A percentile compares a stretch with the other conserved stretches of the same genome.
Evolutionary conservation across 2,888 invertebrate genomes (phyloP).

Genomic region (Sylvicola fuscatus): DNA sequence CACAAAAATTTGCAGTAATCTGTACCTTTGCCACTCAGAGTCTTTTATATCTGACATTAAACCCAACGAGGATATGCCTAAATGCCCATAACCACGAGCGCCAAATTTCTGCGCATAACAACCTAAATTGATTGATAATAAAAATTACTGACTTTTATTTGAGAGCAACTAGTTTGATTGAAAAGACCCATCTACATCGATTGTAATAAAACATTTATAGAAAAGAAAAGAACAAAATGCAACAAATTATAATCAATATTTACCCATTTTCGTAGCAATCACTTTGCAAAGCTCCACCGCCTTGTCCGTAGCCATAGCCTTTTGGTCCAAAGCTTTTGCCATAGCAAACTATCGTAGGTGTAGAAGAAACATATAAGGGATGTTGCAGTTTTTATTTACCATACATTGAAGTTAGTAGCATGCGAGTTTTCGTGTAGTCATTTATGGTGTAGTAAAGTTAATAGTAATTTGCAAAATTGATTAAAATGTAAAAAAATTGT

Average conservation of each 20-base stretch:
- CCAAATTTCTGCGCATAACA: conserved; percentile 94
- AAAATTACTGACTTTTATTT: neutral
- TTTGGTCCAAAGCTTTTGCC: conserved; percentile 94
- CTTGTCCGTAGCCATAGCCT: conserved; percentile 94
- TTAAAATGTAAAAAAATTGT: no score
- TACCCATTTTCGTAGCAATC: conserved; percentile 72
- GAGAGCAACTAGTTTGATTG: neutral
- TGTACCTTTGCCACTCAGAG: conserved; percentile 50
- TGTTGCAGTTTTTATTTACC: no score
- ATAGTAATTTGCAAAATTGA: no score
- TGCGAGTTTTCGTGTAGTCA: no score
- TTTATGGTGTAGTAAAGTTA: no score
- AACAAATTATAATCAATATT: conserved; percentile 18
- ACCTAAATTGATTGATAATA: conserved; percentile 31
- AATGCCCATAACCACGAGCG: conserved; percentile 83
- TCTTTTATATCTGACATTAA: conserved; percentile 71
- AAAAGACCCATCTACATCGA: no score
- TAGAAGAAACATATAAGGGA: no score
- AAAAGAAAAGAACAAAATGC: no score
- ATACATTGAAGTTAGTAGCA: no score
- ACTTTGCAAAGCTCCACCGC: conserved; percentile 82
- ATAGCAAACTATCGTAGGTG: conserved; percentile 75
- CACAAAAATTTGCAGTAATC: no score
- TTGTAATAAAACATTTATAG: no score
- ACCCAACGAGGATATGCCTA: conserved; percentile 67